These are phyloP conservation scores for Enteromius anoplus DNA, from an alignment of 2,797 vertebrate genomes.

Conservation along the genomic window DNA sequence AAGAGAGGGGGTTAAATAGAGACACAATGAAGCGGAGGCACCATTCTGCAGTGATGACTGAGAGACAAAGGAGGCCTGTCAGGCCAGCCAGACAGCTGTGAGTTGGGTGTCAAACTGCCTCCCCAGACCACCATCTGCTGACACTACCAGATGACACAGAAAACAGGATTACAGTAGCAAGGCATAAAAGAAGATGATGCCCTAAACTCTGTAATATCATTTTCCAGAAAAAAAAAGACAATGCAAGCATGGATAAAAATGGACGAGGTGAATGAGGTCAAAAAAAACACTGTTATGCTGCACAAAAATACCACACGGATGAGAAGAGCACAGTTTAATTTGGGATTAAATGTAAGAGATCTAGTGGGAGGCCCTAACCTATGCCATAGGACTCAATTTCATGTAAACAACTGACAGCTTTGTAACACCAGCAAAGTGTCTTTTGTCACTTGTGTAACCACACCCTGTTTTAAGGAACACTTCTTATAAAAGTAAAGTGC, in stretches of 20 bases:
- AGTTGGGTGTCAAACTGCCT: constrained; percentile 69
- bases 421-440: constrained; percentile 4
- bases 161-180: constrained; percentile 81
- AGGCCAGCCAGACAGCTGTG: constrained; percentile 74
- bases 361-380: constrained; percentile 35
- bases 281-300: constrained; percentile 52
- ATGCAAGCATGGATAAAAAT: constrained; percentile 58
- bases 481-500: background rate
- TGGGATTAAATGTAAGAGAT: constrained; percentile 42
- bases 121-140: constrained; percentile 73
- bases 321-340: constrained; percentile 44
- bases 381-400: background rate
- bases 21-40: constrained; percentile 57
- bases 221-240: constrained; percentile 66
- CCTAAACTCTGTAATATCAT: constrained; percentile 78
- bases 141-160: constrained; percentile 79
- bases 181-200: constrained; percentile 74
- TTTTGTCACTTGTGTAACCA: background rate
- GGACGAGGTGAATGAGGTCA: constrained; percentile 63
- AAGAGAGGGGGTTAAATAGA: constrained; percentile 63
- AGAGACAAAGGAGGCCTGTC: constrained; percentile 72
- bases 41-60: constrained; percentile 61
- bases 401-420: constrained; percentile 5
- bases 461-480: background rate
- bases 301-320: constrained; percentile 30